Evolutionary conservation across 2,113 vertebrate species (phyloP).

Genomic region (Cariama cristata): DNA sequence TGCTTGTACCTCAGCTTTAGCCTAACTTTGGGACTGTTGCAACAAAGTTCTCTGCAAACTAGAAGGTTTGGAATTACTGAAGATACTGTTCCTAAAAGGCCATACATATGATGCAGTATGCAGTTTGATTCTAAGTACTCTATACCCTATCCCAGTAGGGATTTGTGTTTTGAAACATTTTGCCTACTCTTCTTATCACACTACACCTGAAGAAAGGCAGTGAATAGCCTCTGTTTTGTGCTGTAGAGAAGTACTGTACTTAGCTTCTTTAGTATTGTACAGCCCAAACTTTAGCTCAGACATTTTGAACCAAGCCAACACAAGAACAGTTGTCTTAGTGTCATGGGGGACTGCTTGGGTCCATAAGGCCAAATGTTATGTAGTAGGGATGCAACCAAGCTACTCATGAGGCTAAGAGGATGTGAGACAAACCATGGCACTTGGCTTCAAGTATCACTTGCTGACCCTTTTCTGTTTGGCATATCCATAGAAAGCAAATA

Average conservation of each 20-base stretch:
- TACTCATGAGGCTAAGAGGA: neutral
- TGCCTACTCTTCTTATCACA: neutral
- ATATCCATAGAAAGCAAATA: conserved; percentile 17
- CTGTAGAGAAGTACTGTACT: neutral
- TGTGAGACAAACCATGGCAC: neutral
- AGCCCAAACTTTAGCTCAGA: neutral
- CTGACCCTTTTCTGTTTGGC: neutral
- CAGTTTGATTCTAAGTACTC: neutral
- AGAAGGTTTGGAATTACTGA: neutral
- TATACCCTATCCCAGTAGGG: fast-evolving
- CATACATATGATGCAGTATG: neutral
- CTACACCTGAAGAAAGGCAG: neutral
- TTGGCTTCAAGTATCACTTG: neutral
- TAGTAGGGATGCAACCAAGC: neutral
- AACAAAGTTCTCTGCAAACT: neutral
- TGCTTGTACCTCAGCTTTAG: neutral
- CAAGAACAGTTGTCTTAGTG: neutral
- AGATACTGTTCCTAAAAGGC: neutral
- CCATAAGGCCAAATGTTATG: neutral
- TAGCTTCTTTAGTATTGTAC: neutral
- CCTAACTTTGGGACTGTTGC: neutral
- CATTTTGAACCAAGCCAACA: neutral
- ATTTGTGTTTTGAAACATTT: neutral
- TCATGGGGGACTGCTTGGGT: fast-evolving
- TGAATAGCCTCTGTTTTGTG: neutral